Base-by-base conservation (phyloP, 2,888 invertebrate genomes). In the Junonia oenone region DNA sequence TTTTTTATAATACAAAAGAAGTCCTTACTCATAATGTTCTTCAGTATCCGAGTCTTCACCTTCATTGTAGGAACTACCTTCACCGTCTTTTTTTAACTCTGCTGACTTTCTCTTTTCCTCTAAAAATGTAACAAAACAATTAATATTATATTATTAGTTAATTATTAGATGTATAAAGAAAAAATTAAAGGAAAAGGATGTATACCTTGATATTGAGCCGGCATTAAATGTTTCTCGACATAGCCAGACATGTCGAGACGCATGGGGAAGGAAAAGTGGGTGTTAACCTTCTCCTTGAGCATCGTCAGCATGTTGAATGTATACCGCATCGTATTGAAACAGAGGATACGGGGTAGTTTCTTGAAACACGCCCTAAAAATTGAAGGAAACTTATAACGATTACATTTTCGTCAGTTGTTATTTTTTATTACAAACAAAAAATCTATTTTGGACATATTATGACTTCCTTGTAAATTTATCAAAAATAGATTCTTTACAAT, bases 281-380 rank as follows among this genome's bases (percentile, higher is more conserved):
- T 98, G 84, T 98, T 98, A 1, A 98, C 98, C 78, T 98, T 98
- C 78, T 98, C 98, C 74, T 98, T 98, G 58, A 97, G 91, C 98
- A 98, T 98, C 0, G 98, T 98, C 29, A 98, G 92, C 98, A 98
- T 98, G 82, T 98, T 98, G 86, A 98, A 98, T 0, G 98, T 97
- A 73, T 98, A 98, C 26, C 98, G 92, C 98, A 98, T 98, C 0
- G 98, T 98, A 82, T 98, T 98, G 81, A 98, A 98, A 77, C 98
- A 98, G 19, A 98, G 88, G 60, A 98, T 98, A 63, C 96, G 95
- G 0, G 98, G 98, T 22, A 98, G 90, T 73, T 96, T 97, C 79
- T 97, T 98, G 80, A 98, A 98, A 78, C 98, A 98, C 0, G 98
- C 98, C 63, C 96, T 94, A 81, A 69, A 59, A 65, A 55, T 62